Evolutionary conservation across 2,888 invertebrate genomes (phyloP), one percentile per base, ranked within the genome.

Genomic region (Rhagophthalmus giganteus): DNA sequence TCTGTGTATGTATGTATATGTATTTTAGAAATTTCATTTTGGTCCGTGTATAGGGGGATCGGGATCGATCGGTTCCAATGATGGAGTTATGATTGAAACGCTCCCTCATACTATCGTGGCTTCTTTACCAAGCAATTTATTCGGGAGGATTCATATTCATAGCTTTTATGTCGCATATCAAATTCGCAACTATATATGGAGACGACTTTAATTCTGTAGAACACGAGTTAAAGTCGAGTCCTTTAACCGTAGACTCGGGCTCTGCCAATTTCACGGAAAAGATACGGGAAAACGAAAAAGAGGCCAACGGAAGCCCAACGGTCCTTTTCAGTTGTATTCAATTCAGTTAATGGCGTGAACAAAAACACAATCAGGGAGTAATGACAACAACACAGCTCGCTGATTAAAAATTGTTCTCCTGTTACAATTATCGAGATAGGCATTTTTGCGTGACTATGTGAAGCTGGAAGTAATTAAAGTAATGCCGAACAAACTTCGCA

Each of bases 61-160:
- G 24, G 42, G 13, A 48, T 54, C 48, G 54, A 54, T 54, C 48
- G 30, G 24, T 37, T 41, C 25, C 27, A 42, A 28, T 55, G 55
- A 55, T 55, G 41, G 46, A 55, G 55, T 55, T 55, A 51, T 55
- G 55, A 55, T 55, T 51, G 55, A 55, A 51, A 38, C 39, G 46
- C 51, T 46, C 46, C 46, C 46, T 51, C 40, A 31, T 39, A 54
- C 48, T 38, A 48, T 42, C 48, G 48, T 40, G 55, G 38, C 46
- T 50, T 51, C 50, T 55, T 55, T 51, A 42, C 42, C 45, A 49
- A 40, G 42, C 51, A 54, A 51, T 55, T 51, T 55, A 51, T 42
- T 47, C 51, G 38, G 47, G 42, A 46, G 47, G 39, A 51, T 55
- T 55, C 55, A 55, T 47, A 55, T 55, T 55, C 51, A 51, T 51